Evolutionary conservation across 2,888 invertebrate species (phyloP).

Genomic region (Dugesia japonica): DNA sequence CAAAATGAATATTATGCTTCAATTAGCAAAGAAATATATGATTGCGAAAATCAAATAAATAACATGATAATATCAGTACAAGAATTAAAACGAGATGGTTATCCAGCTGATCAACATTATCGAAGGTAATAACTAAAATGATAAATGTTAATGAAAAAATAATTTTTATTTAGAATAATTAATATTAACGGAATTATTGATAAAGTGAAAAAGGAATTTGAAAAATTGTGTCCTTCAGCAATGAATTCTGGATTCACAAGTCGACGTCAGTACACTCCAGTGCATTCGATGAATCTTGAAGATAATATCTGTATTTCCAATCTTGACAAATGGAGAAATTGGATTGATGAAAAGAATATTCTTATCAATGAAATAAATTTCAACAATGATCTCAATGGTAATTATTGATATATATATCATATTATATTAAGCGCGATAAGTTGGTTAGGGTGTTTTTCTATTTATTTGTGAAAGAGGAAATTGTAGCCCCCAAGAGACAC

Average conservation of each 20-base stretch:
- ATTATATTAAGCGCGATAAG: no score
- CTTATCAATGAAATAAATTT: background rate
- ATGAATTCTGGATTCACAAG: background rate
- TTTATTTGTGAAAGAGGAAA: no score
- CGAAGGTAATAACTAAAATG: background rate
- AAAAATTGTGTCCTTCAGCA: background rate
- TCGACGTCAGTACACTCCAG: background rate
- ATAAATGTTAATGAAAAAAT: background rate
- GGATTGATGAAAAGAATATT: background rate
- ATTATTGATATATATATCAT: no score
- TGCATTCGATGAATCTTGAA: background rate
- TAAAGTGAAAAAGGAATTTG: background rate
- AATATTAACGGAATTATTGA: background rate
- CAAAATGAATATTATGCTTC: background rate
- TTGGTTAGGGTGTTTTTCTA: no score
- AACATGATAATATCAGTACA: background rate
- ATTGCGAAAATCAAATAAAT: background rate
- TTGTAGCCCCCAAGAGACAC: no score
- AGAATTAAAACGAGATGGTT: constrained; percentile 5
- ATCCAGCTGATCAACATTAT: background rate
- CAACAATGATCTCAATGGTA: background rate
- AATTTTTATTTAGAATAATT: background rate
- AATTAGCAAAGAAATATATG: background rate
- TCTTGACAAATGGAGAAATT: background rate
- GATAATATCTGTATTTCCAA: background rate